Conservation (phyloP, 2,888 invertebrate genomes). For the Minunthozetes semirufus region DNA sequence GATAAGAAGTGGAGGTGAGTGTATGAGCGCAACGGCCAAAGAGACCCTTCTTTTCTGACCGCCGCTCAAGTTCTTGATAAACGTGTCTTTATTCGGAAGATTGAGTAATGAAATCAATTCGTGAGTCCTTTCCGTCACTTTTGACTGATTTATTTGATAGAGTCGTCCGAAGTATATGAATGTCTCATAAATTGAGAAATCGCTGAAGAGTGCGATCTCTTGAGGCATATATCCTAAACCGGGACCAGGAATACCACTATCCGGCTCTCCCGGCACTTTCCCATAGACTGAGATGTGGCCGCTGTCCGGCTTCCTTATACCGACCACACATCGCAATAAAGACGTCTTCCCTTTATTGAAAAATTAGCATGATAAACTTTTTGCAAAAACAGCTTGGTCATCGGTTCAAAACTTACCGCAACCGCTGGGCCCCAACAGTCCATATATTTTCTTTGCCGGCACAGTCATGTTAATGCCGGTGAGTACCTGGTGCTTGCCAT, state of each 20-base stretch:
- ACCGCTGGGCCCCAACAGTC: slow-evolving; percentile 30
- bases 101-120: slow-evolving; percentile 49
- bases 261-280: slow-evolving; percentile 76
- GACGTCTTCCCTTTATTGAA: slow-evolving; percentile 69
- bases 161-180: slow-evolving; percentile 49
- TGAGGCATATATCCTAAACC: slow-evolving; percentile 95
- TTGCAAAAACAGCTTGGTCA: background rate
- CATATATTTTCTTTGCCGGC: slow-evolving; percentile 27
- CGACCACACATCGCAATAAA: slow-evolving; percentile 84
- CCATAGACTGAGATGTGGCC: slow-evolving; percentile 86
- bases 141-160: slow-evolving; percentile 45
- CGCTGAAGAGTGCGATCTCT: slow-evolving; percentile 41
- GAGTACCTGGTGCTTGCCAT: slow-evolving; percentile 32
- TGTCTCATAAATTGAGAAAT: slow-evolving; percentile 49
- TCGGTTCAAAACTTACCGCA: slow-evolving; percentile 14
- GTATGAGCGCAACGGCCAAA: slow-evolving; percentile 30
- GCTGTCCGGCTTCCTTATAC: slow-evolving; percentile 71
- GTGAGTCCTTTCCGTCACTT: slow-evolving; percentile 44
- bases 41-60: slow-evolving; percentile 34
- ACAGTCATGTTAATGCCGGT: slow-evolving; percentile 34
- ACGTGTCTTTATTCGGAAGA: slow-evolving; percentile 46
- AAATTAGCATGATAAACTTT: background rate
- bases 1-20: slow-evolving; percentile 31
- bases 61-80: slow-evolving; percentile 45
- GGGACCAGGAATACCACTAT: slow-evolving; percentile 85